Percentiles rank a stretch among this genome's conserved stretches.
These are phyloP conservation scores for Aphis craccivora DNA, from an alignment of 1,140 invertebrate species.

Conservation along the genomic window DNA sequence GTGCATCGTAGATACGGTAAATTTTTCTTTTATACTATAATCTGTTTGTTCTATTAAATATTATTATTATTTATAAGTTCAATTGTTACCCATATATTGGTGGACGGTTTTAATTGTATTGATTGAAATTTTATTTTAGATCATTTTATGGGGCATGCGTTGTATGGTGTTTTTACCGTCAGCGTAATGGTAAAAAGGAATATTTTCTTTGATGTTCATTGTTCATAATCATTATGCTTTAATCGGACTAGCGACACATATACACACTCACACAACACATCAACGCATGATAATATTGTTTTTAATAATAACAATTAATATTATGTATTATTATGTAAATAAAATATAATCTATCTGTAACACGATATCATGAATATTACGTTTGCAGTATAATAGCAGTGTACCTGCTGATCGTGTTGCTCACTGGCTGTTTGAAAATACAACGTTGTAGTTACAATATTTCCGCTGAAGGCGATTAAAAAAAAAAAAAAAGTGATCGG, in stretches of 20 bases:
- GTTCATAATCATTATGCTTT: not conserved
- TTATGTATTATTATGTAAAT: not conserved
- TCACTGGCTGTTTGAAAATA: not conserved
- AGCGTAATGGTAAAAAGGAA: not conserved
- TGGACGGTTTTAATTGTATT: too few relatives aligned
- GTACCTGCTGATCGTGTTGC: not conserved
- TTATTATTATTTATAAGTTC: not conserved
- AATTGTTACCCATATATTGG: too few relatives aligned
- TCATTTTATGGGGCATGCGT: not conserved
- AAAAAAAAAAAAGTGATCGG: conserved; percentile 31
- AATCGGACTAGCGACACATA: not conserved
- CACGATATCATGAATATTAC: conserved; percentile 12
- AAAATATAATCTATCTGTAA: conserved; percentile 19
- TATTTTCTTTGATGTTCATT: not conserved
- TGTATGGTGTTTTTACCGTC: not conserved
- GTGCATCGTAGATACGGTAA: too few relatives aligned
- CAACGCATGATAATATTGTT: not conserved
- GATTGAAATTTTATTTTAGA: not conserved
- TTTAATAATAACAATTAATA: not conserved
- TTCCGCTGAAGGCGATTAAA: conserved; percentile 26
- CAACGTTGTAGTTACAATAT: conserved; percentile 37
- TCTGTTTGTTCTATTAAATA: not conserved
- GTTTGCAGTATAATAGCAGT: not conserved
- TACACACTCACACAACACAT: not conserved
- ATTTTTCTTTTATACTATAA: too few relatives aligned